phyloP scores from a whole-genome alignment of 2,113 vertebrate species.

The Ophiodon elongatus region DNA sequence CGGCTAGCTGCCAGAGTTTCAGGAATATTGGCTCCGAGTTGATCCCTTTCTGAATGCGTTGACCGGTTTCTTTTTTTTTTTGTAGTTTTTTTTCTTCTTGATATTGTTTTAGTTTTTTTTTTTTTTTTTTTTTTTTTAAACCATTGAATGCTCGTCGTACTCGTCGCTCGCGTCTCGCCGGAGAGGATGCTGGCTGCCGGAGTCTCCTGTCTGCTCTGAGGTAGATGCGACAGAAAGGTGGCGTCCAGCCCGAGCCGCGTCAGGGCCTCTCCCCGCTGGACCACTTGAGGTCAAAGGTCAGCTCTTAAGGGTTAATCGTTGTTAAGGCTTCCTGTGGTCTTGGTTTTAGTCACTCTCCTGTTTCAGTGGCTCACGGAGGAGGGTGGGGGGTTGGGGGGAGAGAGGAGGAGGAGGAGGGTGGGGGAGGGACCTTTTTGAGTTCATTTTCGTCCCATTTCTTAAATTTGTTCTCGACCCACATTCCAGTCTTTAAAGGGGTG shows the following conservation, averaged over 20 bases:
- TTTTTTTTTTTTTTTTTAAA: background rate
- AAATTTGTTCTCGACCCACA: constrained; percentile 67
- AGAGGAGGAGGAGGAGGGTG: background rate
- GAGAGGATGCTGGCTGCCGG: constrained; percentile 24
- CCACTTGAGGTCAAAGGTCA: constrained; percentile 61
- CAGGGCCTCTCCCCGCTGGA: constrained; percentile 7
- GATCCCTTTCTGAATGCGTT: constrained; percentile 79
- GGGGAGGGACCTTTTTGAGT: constrained; percentile 23
- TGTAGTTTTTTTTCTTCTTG: background rate
- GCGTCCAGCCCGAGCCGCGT: constrained; percentile 44
- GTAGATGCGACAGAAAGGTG: constrained; percentile 72
- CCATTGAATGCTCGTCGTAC: constrained; percentile 1
- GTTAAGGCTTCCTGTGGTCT: constrained; percentile 90
- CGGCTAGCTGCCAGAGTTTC: constrained; percentile 90
- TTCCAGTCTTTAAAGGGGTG: constrained; percentile 79
- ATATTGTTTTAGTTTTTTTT: background rate
- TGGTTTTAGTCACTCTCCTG: constrained; percentile 60
- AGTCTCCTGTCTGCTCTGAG: constrained; percentile 80
- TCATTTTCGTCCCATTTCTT: constrained; percentile 59
- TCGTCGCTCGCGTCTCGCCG: constrained; percentile 2
- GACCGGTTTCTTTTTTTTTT: background rate
- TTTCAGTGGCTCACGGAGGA: constrained; percentile 46
- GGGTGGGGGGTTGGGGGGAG: too few species aligned
- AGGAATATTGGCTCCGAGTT: constrained; percentile 84
- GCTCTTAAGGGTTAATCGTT: constrained; percentile 66